A percentile compares a stretch with the other conserved stretches of the same genome.
phyloP scores from a whole-genome alignment of 2,888 invertebrate genomes.

The Andrena haemorrhoa region DNA sequence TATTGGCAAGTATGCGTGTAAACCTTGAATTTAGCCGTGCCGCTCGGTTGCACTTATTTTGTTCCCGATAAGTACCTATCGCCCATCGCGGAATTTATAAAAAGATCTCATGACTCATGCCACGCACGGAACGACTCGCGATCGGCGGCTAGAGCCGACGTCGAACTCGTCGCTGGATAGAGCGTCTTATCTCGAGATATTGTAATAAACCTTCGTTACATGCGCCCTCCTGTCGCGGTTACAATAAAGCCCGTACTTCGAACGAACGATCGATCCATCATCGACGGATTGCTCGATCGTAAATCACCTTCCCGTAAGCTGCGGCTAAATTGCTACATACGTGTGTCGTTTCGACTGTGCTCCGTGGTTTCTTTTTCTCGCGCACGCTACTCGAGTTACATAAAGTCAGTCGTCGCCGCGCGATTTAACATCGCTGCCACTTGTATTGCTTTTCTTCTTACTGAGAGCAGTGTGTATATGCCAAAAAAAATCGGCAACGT shows the following conservation, averaged over 20 bases:
- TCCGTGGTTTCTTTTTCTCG: background rate
- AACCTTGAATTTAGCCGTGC: slow-evolving; percentile 22
- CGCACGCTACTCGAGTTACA: slow-evolving; percentile 6
- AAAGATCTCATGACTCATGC: slow-evolving; percentile 9
- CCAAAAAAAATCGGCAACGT: background rate
- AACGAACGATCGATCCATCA: background rate
- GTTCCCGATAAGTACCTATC: slow-evolving; percentile 21
- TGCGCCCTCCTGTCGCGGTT: background rate
- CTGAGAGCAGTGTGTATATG: background rate
- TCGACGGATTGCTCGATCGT: slow-evolving; percentile 12
- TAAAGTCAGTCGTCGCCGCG: slow-evolving; percentile 22
- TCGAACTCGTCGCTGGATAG: background rate
- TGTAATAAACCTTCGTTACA: slow-evolving; percentile 7
- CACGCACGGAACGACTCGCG: background rate
- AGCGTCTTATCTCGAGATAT: background rate
- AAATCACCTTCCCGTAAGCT: slow-evolving; percentile 8
- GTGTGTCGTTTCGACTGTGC: background rate
- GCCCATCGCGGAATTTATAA: slow-evolving; percentile 11
- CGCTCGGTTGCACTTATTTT: background rate
- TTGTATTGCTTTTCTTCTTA: background rate
- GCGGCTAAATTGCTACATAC: slow-evolving; percentile 4
- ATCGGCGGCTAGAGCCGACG: background rate
- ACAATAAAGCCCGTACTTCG: background rate
- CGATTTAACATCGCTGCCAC: slow-evolving; percentile 9
- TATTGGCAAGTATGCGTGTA: slow-evolving; percentile 17